Conservation (phyloP, 1,140 invertebrate species). For the Frieseomelitta varia region DNA sequence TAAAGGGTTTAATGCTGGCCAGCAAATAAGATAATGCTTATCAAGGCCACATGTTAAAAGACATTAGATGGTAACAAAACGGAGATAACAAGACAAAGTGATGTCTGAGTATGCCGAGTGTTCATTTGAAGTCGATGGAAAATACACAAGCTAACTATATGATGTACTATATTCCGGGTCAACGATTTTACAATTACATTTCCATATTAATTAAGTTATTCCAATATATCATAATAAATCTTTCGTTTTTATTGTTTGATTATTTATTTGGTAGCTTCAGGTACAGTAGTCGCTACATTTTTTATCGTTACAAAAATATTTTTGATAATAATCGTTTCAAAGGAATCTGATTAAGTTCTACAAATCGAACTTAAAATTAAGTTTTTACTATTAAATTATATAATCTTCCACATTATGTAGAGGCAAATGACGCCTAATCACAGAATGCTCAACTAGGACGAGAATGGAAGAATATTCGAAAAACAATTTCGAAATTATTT, state of each 20-base stretch:
- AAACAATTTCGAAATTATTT: conserved; percentile 13
- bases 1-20: conserved; percentile 31
- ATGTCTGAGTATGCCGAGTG: conserved; percentile 18
- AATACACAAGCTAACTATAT: background rate
- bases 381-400: conserved; percentile 4
- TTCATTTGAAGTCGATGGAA: conserved; percentile 1
- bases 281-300: conserved; percentile 47
- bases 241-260: background rate
- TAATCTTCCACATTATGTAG: background rate
- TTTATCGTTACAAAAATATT: conserved; percentile 40
- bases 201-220: background rate
- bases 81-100: conserved; percentile 4
- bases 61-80: conserved; percentile 38
- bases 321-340: background rate
- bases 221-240: background rate
- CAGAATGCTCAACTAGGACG: background rate
- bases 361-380: background rate
- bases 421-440: background rate
- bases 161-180: conserved; percentile 5
- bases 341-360: background rate
- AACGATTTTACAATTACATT: background rate
- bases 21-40: conserved; percentile 59
- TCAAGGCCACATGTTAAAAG: conserved; percentile 44
- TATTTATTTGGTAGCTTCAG: conserved; percentile 57
- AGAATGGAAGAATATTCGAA: background rate